Evolutionary conservation across 2,113 vertebrate genomes (phyloP).

Genomic region (Elgaria multicarinata): DNA sequence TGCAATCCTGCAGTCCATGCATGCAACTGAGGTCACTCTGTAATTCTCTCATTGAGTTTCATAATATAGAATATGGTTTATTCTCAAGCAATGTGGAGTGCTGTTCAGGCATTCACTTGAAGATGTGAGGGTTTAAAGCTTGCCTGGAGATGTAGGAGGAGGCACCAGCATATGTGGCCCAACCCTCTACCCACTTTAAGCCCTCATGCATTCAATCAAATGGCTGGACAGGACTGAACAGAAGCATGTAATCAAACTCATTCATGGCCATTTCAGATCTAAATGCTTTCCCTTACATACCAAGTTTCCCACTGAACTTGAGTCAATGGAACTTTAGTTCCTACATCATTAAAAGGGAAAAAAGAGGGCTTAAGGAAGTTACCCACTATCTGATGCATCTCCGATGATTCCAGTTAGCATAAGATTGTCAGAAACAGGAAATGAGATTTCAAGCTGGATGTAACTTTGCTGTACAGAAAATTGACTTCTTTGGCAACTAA

Average conservation of each 20-base stretch:
- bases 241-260: background rate
- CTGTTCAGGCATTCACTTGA: too few species aligned
- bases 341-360: background rate
- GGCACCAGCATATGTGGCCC: too few species aligned
- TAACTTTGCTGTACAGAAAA: background rate
- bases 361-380: background rate
- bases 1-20: background rate
- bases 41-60: background rate
- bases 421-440: background rate
- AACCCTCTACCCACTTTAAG: too few species aligned
- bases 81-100: background rate
- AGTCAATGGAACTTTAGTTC: background rate
- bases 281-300: background rate
- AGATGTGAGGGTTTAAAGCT: too few species aligned
- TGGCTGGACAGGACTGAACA: background rate
- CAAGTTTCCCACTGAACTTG: background rate
- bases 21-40: background rate
- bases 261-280: background rate
- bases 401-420: background rate
- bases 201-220: too few species aligned
- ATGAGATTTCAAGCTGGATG: background rate
- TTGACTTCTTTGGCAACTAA: slow-evolving; percentile 12
- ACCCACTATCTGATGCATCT: background rate
- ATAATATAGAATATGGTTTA: background rate
- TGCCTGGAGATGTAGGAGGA: too few species aligned